These are phyloP conservation scores for Clarias macrocephalus DNA, from an alignment of 2,113 vertebrate genomes.

Conservation along the genomic window DNA sequence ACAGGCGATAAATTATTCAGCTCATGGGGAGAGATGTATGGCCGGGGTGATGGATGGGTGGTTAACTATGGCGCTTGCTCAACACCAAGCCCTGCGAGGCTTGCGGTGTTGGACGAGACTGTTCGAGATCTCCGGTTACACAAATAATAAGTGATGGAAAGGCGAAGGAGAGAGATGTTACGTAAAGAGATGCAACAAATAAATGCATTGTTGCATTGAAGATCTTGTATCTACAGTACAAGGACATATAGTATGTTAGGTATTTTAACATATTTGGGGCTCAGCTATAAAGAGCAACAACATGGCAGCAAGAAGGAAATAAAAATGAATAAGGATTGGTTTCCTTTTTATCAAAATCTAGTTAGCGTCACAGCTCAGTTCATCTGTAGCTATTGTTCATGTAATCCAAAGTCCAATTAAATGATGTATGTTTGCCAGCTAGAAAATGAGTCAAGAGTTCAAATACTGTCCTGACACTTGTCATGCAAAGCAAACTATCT, in stretches of 20 bases:
- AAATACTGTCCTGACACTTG: neutral
- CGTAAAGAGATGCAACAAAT: neutral
- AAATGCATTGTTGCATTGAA: neutral
- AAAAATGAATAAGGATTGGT: neutral
- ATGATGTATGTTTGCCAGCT: neutral
- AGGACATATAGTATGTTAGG: neutral
- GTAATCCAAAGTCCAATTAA: neutral
- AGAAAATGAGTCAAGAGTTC: neutral
- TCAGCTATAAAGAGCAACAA: no score
- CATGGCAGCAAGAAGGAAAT: neutral
- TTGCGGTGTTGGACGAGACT: neutral
- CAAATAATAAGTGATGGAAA: neutral
- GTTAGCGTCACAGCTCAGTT: neutral
- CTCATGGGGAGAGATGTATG: conserved; percentile 24
- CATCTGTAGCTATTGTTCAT: neutral
- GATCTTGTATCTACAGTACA: neutral
- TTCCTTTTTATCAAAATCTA: neutral
- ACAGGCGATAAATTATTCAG: conserved; percentile 49
- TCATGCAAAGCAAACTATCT: neutral
- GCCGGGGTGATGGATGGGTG: conserved; percentile 26
- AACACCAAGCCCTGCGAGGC: conserved; percentile 10
- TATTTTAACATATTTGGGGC: neutral
- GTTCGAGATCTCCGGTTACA: neutral
- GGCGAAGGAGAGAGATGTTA: neutral
- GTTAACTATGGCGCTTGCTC: conserved; percentile 23